phyloP scores from a whole-genome alignment of 2,113 vertebrate species.

The Lipophrys pholis region DNA sequence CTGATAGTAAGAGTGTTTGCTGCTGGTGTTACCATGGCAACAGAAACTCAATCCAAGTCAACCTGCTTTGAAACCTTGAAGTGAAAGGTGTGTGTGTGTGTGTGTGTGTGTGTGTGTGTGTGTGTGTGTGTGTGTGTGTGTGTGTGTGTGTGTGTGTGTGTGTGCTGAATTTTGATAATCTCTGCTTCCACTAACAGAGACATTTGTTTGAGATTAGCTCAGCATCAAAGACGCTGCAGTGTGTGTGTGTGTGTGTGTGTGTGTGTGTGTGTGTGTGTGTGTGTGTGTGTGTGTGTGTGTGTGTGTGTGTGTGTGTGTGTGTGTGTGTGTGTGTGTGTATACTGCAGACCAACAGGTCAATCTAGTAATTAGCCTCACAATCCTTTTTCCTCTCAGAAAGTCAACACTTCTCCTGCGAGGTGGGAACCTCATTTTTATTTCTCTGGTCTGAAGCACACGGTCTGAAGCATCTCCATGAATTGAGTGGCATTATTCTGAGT shows the following conservation, averaged over 20 bases:
- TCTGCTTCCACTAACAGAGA: conserved; percentile 1
- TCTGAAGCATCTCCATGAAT: conserved; percentile 5
- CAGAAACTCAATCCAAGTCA: background rate
- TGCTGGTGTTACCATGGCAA: background rate
- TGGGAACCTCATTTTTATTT: background rate
- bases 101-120: conserved; percentile 1
- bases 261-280: too few relatives aligned
- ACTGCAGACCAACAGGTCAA: background rate
- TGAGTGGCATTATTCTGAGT: conserved; percentile 7
- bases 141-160: too few relatives aligned
- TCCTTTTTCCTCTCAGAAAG: background rate
- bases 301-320: too few relatives aligned
- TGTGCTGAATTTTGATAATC: conserved; percentile 10
- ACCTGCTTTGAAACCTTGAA: background rate
- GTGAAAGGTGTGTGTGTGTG: background rate
- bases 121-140: conserved; percentile 6
- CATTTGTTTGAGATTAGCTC: conserved; percentile 14
- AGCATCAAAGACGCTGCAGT: background rate
- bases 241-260: background rate
- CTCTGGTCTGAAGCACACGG: conserved; percentile 2
- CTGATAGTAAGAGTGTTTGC: background rate
- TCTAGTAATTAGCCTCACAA: conserved; percentile 24
- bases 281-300: too few relatives aligned
- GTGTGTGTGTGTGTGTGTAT: too few relatives aligned
- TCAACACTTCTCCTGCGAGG: conserved; percentile 9